These are phyloP conservation scores for Oedothorax gibbosus DNA, from an alignment of 1,140 invertebrate species.

Conservation along the genomic window DNA sequence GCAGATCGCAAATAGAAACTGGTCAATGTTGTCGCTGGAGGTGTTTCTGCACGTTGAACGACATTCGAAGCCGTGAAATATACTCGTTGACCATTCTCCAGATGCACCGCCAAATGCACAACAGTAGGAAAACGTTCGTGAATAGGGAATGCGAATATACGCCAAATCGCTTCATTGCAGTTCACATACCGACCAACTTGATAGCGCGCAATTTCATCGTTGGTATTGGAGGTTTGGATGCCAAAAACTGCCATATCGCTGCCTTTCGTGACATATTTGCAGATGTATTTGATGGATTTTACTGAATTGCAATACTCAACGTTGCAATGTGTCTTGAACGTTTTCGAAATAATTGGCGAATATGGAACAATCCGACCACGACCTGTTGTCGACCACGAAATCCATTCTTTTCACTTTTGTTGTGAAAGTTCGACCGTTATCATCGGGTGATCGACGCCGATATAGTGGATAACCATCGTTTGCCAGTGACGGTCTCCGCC, in stretches of 20 bases:
- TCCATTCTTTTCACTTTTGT: no score
- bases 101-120: background rate
- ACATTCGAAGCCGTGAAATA: background rate
- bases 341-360: constrained; percentile 67
- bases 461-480: constrained; percentile 25
- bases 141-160: background rate
- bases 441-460: background rate
- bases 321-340: constrained; percentile 71
- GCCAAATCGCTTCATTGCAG: background rate
- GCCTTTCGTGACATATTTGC: constrained; percentile 64
- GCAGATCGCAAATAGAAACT: no score
- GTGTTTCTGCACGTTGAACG: no score
- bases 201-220: background rate
- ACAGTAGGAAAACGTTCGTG: background rate
- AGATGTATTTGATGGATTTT: constrained; percentile 71
- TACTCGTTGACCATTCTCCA: background rate
- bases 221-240: background rate
- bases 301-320: constrained; percentile 71
- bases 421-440: background rate
- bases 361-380: constrained; percentile 73
- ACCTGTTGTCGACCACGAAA: background rate
- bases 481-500: constrained; percentile 19
- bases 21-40: no score
- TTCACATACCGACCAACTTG: background rate
- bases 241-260: constrained; percentile 47